These are phyloP conservation scores for Thrips palmi DNA, from an alignment of 1,140 invertebrate species.

Conservation along the genomic window DNA sequence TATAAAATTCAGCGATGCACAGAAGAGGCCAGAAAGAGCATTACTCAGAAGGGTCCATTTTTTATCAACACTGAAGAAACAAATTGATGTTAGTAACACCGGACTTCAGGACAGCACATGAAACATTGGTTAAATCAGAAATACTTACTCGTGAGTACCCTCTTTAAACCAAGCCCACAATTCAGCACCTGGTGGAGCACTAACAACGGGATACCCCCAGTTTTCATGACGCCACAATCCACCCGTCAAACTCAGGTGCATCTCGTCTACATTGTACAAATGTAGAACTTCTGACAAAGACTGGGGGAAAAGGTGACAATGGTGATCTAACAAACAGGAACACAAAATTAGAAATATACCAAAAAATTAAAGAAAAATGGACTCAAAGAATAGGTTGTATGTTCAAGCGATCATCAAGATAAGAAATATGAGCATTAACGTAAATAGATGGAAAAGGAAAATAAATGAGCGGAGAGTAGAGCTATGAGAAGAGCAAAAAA, in stretches of 20 bases:
- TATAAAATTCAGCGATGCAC: slow-evolving; percentile 92
- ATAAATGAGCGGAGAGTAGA: too few species aligned
- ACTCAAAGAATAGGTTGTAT: background rate
- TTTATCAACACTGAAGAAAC: slow-evolving; percentile 38
- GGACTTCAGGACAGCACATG: too few species aligned
- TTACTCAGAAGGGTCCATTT: slow-evolving; percentile 78
- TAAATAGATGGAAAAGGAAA: too few species aligned
- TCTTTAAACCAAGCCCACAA: slow-evolving; percentile 78
- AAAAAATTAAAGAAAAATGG: too few species aligned
- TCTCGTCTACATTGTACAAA: slow-evolving; percentile 66
- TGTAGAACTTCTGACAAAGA: slow-evolving; percentile 78
- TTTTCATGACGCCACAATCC: slow-evolving; percentile 81
- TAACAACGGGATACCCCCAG: slow-evolving; percentile 80
- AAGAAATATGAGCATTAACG: too few species aligned
- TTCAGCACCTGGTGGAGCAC: slow-evolving; percentile 82
- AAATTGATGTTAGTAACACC: slow-evolving; percentile 10
- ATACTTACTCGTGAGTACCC: slow-evolving; percentile 26
- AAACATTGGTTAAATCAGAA: background rate
- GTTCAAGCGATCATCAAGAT: background rate
- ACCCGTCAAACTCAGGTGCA: slow-evolving; percentile 81
- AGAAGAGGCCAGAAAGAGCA: slow-evolving; percentile 81
- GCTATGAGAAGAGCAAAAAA: too few species aligned
- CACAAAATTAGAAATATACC: background rate
- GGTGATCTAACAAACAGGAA: slow-evolving; percentile 19
- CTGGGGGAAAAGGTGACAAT: slow-evolving; percentile 77